Evolutionary conservation across 1,140 invertebrate genomes (phyloP).

Genomic region (Nilaparvata lugens): DNA sequence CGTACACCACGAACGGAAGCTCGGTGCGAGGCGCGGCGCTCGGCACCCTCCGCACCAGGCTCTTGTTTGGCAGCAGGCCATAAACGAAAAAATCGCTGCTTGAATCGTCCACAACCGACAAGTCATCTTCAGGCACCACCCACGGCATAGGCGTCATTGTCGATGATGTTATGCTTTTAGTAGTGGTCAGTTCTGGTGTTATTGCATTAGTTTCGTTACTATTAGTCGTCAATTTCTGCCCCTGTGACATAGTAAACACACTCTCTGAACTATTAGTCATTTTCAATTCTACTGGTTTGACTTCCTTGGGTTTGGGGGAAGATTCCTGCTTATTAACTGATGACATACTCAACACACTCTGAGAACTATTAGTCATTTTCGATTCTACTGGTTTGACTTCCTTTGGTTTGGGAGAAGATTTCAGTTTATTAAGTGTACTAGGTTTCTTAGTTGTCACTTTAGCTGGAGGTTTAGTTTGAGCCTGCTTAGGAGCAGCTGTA

Average conservation of each 20-base stretch:
- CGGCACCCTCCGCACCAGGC: conserved; percentile 17
- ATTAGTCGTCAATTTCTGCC: conserved; percentile 8
- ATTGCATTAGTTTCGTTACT: conserved; percentile 1
- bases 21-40: conserved; percentile 18
- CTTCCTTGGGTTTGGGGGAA: not conserved
- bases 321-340: not conserved
- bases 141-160: not conserved
- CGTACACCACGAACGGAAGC: conserved; percentile 25
- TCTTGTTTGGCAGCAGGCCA: conserved; percentile 24
- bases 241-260: not conserved
- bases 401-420: not conserved
- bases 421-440: not conserved
- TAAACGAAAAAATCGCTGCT: conserved; percentile 21
- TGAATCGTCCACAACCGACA: not conserved
- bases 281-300: no score
- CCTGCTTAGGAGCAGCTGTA: no score
- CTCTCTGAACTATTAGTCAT: no score
- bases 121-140: not conserved
- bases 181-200: conserved; percentile 7
- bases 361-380: no score
- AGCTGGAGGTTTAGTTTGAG: not conserved
- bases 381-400: no score
- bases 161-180: not conserved
- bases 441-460: not conserved
- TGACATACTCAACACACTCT: no score